Evolutionary conservation across 2,113 vertebrate species (phyloP).

Genomic region (Carassius auratus): DNA sequence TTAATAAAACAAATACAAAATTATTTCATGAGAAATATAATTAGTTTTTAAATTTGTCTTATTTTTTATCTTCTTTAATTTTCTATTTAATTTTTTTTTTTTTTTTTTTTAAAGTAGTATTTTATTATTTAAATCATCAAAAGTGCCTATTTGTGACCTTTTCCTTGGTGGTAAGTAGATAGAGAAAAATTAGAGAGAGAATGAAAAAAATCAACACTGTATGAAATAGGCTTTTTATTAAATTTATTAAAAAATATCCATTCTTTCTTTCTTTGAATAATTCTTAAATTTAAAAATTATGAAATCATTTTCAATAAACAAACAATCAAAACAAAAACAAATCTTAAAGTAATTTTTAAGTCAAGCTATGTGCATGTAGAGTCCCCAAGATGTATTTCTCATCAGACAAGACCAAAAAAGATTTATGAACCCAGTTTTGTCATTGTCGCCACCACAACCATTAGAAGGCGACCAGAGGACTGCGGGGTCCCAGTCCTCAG

Average conservation of each 20-base stretch:
- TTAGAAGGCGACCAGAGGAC: not conserved
- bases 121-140: not conserved
- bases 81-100: not conserved
- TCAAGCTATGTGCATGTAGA: not conserved
- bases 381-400: not conserved
- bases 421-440: not conserved
- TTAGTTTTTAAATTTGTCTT: not conserved
- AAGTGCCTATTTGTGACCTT: too few relatives aligned
- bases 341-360: not conserved
- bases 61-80: not conserved
- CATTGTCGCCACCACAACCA: conserved; percentile 23
- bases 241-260: not conserved
- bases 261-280: not conserved
- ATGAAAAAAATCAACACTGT: too few relatives aligned
- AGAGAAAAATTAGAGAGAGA: too few relatives aligned
- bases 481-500: conserved; percentile 1
- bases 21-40: too few relatives aligned
- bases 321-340: too few relatives aligned
- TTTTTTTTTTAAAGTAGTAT: not conserved
- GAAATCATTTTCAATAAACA: not conserved
- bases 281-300: not conserved
- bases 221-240: not conserved
- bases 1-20: not conserved
- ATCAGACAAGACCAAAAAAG: not conserved
- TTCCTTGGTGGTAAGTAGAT: too few relatives aligned